Evolutionary conservation across 2,113 vertebrate genomes (phyloP).

Genomic region (Dascyllus trimaculatus): DNA sequence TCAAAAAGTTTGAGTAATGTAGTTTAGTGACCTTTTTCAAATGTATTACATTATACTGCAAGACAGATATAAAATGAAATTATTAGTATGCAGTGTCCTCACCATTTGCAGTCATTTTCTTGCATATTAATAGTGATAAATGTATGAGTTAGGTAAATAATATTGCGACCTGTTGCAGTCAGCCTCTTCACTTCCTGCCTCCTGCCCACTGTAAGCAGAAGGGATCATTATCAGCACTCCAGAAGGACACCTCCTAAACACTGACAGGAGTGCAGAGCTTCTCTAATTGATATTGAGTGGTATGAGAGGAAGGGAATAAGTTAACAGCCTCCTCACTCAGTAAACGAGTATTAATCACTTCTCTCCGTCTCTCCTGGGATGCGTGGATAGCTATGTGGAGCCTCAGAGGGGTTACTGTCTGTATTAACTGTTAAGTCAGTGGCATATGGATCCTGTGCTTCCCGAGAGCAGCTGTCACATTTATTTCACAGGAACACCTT

Average conservation of each 20-base stretch:
- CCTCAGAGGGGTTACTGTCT: slow-evolving; percentile 10
- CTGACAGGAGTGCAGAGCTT: slow-evolving; percentile 12
- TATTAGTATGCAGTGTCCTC: no score
- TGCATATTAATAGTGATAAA: neutral
- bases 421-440: slow-evolving; percentile 67
- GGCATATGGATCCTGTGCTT: slow-evolving; percentile 30
- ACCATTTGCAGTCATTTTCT: neutral
- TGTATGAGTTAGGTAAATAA: neutral
- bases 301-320: slow-evolving; percentile 31
- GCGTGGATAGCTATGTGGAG: slow-evolving; percentile 4
- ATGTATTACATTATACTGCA: no score
- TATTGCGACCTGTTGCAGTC: neutral
- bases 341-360: slow-evolving; percentile 64
- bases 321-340: slow-evolving; percentile 36
- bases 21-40: no score
- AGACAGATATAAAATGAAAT: no score
- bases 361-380: slow-evolving; percentile 29
- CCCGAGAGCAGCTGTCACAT: slow-evolving; percentile 17
- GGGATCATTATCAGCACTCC: slow-evolving; percentile 30
- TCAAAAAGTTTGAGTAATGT: no score
- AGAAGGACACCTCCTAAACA: slow-evolving; percentile 23
- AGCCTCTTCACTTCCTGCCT: neutral
- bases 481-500: slow-evolving; percentile 1
- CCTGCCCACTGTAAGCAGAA: neutral
- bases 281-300: slow-evolving; percentile 74